Conservation (phyloP, 2,113 vertebrate genomes). For the Hemichromis elongatus region DNA sequence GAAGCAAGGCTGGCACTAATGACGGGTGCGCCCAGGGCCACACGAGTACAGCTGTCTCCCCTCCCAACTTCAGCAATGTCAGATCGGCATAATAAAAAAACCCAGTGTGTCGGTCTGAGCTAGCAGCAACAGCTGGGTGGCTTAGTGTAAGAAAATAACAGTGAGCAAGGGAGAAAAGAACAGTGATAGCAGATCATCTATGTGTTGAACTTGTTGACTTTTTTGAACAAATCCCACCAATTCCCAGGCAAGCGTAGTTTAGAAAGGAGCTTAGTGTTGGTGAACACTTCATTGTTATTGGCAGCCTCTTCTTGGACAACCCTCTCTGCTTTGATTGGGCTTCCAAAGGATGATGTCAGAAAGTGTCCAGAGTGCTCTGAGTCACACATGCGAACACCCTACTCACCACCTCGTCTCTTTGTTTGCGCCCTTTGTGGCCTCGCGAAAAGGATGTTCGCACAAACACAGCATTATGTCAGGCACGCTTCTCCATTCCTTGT, state of each 20-base stretch:
- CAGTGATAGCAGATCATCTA: neutral
- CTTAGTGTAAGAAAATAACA: neutral
- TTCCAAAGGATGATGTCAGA: constrained; percentile 57
- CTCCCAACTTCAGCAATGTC: constrained; percentile 50
- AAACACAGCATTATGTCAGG: constrained; percentile 52
- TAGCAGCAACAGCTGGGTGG: constrained; percentile 56
- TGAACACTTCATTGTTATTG: constrained; percentile 36
- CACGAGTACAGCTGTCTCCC: constrained; percentile 62
- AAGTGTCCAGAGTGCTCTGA: constrained; percentile 41
- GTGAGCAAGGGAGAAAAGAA: neutral
- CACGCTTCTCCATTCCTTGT: neutral
- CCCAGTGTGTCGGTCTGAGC: constrained; percentile 40
- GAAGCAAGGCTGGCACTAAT: constrained; percentile 65
- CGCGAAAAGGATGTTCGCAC: constrained; percentile 1
- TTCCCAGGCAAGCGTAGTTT: neutral
- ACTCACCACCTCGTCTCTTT: constrained; percentile 39
- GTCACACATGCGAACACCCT: constrained; percentile 33
- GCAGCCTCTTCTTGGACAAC: constrained; percentile 11
- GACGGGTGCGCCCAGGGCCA: constrained; percentile 64
- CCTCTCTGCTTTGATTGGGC: constrained; percentile 44
- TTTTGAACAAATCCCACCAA: neutral
- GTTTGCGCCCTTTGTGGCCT: constrained; percentile 24
- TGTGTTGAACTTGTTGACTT: neutral
- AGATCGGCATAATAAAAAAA: constrained; percentile 50
- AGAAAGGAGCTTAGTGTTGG: neutral